Base-by-base conservation (phyloP, 1,140 invertebrate genomes). In the Lysiphlebus fabarum region DNA sequence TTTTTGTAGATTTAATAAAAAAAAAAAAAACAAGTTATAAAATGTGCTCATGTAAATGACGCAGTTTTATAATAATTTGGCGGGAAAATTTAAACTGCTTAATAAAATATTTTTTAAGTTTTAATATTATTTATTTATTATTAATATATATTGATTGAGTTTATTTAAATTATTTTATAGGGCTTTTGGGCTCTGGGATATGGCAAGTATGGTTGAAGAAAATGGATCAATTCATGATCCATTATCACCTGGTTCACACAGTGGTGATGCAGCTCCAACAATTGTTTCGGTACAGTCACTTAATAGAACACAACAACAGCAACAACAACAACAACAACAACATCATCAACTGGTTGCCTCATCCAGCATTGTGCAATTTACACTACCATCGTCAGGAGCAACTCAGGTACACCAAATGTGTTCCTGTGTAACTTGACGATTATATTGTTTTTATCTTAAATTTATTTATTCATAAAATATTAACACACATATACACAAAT, bases 141-240 rank as follows among this genome's bases (percentile, higher is more conserved):
- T n/a, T 7, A 17, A 42, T 37, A 2, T 64, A 61, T 54, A 62
- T 64, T 66, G 51, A 64, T 55, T 62, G n/a, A n/a, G n/a, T n/a
- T n/a, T n/a, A n/a, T n/a, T n/a, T n/a, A n/a, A n/a, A 74, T 69
- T 63, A 69, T 68, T 66, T 81, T 79, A 60, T 72, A 85, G 83
- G 81, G 77, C 73, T 72, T 63, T 63, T 65, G 70, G 75, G 78
- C 71, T 74, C 75, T 76, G 74, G 82, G 83, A 79, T 81, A 92
- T 92, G 90, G 90, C 91, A 82, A 87, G 87, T 80, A 90, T 92
- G 85, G 89, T 91, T 74, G 90, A 91, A 82, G 90, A 91, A 83
- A 91, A 91, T 75, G 90, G 90, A 79, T 84, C 85, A 63, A 77
- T 81, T 67, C 81, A 82, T 70, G 85, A 86, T 78, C 85, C 85